These are phyloP conservation scores for Callaeas wilsoni DNA, from an alignment of 2,113 vertebrate species.

Conservation along the genomic window DNA sequence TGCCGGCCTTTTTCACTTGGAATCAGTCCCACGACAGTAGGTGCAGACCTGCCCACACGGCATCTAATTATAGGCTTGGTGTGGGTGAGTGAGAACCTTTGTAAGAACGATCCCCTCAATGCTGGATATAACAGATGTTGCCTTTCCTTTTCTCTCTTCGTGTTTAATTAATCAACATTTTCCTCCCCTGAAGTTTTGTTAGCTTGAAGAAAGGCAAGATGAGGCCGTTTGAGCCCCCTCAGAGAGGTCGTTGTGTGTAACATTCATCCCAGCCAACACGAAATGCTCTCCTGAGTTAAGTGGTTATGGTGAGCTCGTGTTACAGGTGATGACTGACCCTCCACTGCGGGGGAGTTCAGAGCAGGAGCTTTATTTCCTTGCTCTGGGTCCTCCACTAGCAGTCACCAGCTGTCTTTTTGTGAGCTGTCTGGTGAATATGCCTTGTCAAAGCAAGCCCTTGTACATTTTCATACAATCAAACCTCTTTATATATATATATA, in stretches of 20 bases:
- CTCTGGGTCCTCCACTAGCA: not conserved
- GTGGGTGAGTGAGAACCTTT: constrained; percentile 33
- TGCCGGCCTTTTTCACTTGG: constrained; percentile 21
- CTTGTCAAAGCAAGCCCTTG: not conserved
- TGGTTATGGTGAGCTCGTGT: not conserved
- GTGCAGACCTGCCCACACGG: constrained; percentile 23
- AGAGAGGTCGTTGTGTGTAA: not conserved
- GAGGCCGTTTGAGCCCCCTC: not conserved
- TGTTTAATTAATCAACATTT: not conserved
- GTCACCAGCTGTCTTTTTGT: not conserved
- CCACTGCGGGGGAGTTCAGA: not conserved
- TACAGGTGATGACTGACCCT: not conserved
- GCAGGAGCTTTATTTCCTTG: not conserved
- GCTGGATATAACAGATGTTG: not conserved
- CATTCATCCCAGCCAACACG: accelerated
- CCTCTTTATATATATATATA: no score
- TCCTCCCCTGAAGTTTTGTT: not conserved
- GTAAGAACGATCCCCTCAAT: not conserved
- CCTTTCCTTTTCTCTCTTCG: not conserved
- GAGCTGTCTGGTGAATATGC: accelerated
- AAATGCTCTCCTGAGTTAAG: not conserved
- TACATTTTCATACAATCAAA: not conserved
- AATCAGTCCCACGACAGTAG: not conserved
- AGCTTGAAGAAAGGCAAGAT: not conserved
- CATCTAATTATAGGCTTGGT: constrained; percentile 28